Percentiles rank a stretch among this genome's conserved stretches.
These are phyloP conservation scores for Smittia aterrima DNA, from an alignment of 2,888 invertebrate species.

Conservation along the genomic window DNA sequence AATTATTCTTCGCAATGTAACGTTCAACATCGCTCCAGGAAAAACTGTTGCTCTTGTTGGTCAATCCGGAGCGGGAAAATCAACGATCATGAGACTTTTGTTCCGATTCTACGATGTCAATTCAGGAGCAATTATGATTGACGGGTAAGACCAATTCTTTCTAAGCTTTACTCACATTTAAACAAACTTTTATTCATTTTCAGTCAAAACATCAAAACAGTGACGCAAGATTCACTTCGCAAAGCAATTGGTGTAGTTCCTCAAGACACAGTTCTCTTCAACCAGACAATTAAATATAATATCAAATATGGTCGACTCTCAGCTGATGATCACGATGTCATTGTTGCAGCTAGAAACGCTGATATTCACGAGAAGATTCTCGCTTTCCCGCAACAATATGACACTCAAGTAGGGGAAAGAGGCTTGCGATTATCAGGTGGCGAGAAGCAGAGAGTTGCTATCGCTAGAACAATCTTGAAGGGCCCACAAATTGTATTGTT, in stretches of 20 bases:
- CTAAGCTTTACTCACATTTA: too few relatives aligned
- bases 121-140: slow-evolving; percentile 80
- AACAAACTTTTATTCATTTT: too few relatives aligned
- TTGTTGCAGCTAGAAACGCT: slow-evolving; percentile 85
- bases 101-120: slow-evolving; percentile 97
- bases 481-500: slow-evolving; percentile 85
- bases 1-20: slow-evolving; percentile 71
- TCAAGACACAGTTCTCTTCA: slow-evolving; percentile 94
- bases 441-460: slow-evolving; percentile 96
- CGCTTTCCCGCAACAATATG: slow-evolving; percentile 86
- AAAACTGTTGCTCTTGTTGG: slow-evolving; percentile 61
- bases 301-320: slow-evolving; percentile 86
- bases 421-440: slow-evolving; percentile 94
- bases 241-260: slow-evolving; percentile 91
- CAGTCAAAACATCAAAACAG: slow-evolving; percentile 77
- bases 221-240: slow-evolving; percentile 81
- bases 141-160: too few relatives aligned
- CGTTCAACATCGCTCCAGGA: slow-evolving; percentile 77
- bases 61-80: slow-evolving; percentile 87
- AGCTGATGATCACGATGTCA: slow-evolving; percentile 77
- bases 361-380: slow-evolving; percentile 92
- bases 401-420: slow-evolving; percentile 86
- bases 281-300: slow-evolving; percentile 90
- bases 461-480: slow-evolving; percentile 92
- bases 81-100: slow-evolving; percentile 89